Conservation (phyloP, 2,888 invertebrate species). For the Drosophila recens region DNA sequence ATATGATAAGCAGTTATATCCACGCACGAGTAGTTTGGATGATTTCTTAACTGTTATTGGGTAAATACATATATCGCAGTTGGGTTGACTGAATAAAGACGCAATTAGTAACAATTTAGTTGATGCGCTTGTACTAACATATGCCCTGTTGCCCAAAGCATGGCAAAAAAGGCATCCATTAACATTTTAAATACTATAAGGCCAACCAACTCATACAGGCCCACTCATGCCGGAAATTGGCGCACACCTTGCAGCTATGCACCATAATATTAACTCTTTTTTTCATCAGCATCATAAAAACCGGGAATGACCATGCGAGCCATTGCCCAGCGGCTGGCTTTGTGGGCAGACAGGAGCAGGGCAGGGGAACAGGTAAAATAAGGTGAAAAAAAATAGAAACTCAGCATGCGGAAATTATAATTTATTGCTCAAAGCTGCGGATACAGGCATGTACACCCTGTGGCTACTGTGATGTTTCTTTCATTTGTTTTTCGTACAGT, state of each 20-base stretch:
- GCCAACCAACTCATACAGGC: conserved; percentile 37
- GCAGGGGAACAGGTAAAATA: not conserved
- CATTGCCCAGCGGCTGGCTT: conserved; percentile 28
- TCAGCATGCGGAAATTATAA: conserved; percentile 76
- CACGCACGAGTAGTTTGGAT: conserved; percentile 12
- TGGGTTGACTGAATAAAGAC: conserved; percentile 13
- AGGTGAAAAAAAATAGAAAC: conserved; percentile 17
- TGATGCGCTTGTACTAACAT: conserved; percentile 42
- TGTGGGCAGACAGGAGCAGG: conserved; percentile 22
- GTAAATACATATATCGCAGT: not conserved
- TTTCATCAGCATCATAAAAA: conserved; percentile 60
- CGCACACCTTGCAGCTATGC: conserved; percentile 80
- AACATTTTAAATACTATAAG: conserved; percentile 53
- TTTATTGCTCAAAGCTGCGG: conserved; percentile 77
- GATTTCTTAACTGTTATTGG: not conserved
- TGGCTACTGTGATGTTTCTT: conserved; percentile 40
- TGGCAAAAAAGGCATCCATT: conserved; percentile 21
- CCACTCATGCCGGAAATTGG: conserved; percentile 76
- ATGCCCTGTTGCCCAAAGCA: conserved; percentile 37
- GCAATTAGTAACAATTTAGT: conserved; percentile 62
- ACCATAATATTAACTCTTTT: conserved; percentile 42
- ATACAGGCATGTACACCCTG: conserved; percentile 31
- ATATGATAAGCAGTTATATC: not conserved
- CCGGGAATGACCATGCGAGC: conserved; percentile 57
- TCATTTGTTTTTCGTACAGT: conserved; percentile 1